Percentiles rank a stretch among this genome's conserved stretches.
Conservation (phyloP, 2,888 invertebrate species). For the Lysandra coridon region DNA sequence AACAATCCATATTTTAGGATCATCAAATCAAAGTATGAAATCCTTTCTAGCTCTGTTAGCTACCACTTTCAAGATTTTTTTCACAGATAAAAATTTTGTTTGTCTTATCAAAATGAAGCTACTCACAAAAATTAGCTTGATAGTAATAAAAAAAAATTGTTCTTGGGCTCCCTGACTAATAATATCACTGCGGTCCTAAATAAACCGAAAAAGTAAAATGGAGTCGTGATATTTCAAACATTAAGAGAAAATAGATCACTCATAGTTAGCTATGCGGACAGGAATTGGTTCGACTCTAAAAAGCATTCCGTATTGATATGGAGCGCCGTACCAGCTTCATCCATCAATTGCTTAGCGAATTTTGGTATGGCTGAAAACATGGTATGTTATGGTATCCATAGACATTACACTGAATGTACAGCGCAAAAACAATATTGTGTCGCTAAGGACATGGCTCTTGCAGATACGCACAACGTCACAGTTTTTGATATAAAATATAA, state of each 20-base stretch:
- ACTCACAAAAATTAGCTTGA: no score
- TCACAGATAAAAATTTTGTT: no score
- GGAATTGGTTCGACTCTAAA: neutral
- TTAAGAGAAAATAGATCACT: neutral
- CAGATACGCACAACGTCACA: no score
- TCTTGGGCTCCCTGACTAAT: no score
- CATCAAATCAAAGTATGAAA: no score
- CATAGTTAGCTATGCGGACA: neutral
- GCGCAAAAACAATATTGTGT: neutral
- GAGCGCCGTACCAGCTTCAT: neutral
- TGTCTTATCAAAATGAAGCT: no score
- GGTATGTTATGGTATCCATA: neutral
- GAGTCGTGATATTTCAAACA: neutral
- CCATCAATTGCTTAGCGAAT: conserved; percentile 1
- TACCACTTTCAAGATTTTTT: no score
- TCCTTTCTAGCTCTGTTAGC: no score
- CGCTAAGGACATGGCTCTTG: neutral
- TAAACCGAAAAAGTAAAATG: neutral
- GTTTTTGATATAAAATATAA: no score
- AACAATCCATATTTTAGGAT: no score
- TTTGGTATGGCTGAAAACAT: neutral
- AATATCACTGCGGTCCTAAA: neutral
- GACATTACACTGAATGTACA: no score
- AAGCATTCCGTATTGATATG: neutral
- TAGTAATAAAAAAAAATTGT: no score